Conservation (phyloP, 1,140 invertebrate genomes). For the Tyrophagus putrescentiae region DNA sequence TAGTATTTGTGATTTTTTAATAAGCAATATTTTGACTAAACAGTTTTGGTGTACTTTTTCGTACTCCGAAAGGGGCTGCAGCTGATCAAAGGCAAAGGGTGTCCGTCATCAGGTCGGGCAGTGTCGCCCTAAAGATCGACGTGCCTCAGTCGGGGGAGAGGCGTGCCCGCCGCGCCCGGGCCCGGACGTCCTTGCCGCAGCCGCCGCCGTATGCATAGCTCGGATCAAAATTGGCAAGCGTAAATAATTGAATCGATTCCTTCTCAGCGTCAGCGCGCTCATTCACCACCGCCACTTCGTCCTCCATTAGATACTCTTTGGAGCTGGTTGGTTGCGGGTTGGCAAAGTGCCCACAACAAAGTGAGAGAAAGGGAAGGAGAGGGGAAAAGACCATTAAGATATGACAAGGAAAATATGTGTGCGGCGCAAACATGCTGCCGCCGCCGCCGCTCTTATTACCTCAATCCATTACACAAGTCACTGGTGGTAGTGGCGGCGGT, state of each 20-base stretch:
- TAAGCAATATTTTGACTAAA: no score
- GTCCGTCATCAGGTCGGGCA: slow-evolving; percentile 13
- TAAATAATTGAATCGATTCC: neutral
- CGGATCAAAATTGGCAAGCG: slow-evolving; percentile 4
- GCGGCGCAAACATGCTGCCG: no score
- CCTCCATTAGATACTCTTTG: neutral
- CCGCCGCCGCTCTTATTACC: no score
- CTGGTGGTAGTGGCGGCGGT: neutral
- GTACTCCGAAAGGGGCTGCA: no score
- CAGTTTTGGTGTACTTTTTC: no score
- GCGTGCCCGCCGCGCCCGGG: neutral
- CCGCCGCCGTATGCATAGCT: neutral
- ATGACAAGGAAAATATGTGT: neutral
- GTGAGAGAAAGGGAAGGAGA: neutral
- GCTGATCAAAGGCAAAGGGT: no score
- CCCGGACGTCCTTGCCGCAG: no score
- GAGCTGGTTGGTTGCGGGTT: no score
- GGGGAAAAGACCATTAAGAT: neutral
- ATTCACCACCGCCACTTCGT: neutral
- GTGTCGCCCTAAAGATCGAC: neutral
- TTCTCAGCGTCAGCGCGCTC: neutral
- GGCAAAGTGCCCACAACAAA: no score
- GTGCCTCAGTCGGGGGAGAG: neutral
- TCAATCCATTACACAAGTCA: neutral
- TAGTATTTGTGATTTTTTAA: no score